Percentiles rank a stretch among this genome's conserved stretches.
These are phyloP conservation scores for Sclerurus mexicanus DNA, from an alignment of 2,113 vertebrate genomes.

Conservation along the genomic window DNA sequence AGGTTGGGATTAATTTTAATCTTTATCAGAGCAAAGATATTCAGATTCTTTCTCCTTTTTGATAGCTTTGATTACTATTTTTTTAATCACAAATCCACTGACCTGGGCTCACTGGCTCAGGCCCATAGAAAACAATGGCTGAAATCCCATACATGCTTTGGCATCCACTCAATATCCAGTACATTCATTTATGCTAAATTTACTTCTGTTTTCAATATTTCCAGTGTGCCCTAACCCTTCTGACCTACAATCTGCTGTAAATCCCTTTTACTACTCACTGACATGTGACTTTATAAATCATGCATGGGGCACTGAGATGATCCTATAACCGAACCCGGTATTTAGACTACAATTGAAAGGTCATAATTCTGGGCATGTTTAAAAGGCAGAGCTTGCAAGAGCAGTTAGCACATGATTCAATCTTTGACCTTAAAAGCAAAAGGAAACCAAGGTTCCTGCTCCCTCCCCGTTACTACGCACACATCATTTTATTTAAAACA, in stretches of 20 bases:
- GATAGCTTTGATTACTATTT: background rate
- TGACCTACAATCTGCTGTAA: conserved; percentile 51
- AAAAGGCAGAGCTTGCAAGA: background rate
- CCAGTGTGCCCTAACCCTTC: conserved; percentile 4
- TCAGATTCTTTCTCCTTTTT: background rate
- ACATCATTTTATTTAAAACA: background rate
- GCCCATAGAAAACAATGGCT: conserved; percentile 65
- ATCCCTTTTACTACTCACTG: conserved; percentile 49
- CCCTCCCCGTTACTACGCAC: rapidly evolving
- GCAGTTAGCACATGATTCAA: background rate
- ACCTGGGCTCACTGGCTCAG: conserved; percentile 42
- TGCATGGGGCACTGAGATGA: background rate
- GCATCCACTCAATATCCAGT: background rate
- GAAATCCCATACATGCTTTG: conserved; percentile 59
- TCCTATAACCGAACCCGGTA: background rate
- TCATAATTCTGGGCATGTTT: background rate
- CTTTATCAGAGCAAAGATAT: conserved; percentile 13
- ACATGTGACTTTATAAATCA: background rate
- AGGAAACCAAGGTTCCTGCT: background rate
- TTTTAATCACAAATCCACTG: conserved; percentile 51
- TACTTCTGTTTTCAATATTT: conserved; percentile 46
- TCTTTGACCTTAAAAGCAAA: conserved; percentile 5
- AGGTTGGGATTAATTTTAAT: background rate
- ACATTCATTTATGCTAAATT: conserved; percentile 47
- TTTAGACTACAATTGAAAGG: background rate